phyloP scores from a whole-genome alignment of 2,113 vertebrate genomes.

The Chiloscyllium plagiosum region DNA sequence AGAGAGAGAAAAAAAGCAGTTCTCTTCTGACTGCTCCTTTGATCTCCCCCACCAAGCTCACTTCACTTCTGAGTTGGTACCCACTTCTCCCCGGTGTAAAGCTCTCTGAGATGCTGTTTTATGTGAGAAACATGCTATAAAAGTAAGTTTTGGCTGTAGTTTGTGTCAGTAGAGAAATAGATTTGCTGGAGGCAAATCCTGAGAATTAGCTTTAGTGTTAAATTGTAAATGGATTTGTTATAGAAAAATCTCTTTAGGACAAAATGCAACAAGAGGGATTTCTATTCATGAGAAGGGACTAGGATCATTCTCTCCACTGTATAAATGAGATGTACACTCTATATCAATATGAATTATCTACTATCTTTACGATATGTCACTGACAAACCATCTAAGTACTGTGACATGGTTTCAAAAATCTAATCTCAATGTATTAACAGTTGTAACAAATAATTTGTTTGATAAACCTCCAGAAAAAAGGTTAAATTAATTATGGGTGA shows the following conservation, averaged over 20 bases:
- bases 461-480: not conserved
- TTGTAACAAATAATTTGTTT: not conserved
- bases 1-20: not conserved
- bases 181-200: slow-evolving; percentile 30
- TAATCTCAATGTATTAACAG: not conserved
- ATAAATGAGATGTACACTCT: not conserved
- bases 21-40: not conserved
- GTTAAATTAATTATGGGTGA: not conserved
- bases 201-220: slow-evolving; percentile 28
- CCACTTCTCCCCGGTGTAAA: slow-evolving; percentile 17
- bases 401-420: not conserved
- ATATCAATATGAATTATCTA: not conserved
- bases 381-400: not conserved
- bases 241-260: slow-evolving; percentile 28
- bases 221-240: slow-evolving; percentile 34
- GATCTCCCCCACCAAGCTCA: not conserved
- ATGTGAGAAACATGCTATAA: slow-evolving; percentile 10
- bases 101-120: slow-evolving; percentile 28
- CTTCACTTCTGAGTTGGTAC: not conserved
- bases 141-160: slow-evolving; percentile 26
- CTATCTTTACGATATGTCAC: not conserved
- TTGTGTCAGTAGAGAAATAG: slow-evolving; percentile 27
- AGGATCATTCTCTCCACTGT: not conserved
- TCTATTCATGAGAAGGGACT: not conserved
- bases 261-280: slow-evolving; percentile 30